Evolutionary conservation across 2,888 invertebrate genomes (phyloP), one percentile per base, ranked within the genome.

Genomic region (Abrostola triplasia): DNA sequence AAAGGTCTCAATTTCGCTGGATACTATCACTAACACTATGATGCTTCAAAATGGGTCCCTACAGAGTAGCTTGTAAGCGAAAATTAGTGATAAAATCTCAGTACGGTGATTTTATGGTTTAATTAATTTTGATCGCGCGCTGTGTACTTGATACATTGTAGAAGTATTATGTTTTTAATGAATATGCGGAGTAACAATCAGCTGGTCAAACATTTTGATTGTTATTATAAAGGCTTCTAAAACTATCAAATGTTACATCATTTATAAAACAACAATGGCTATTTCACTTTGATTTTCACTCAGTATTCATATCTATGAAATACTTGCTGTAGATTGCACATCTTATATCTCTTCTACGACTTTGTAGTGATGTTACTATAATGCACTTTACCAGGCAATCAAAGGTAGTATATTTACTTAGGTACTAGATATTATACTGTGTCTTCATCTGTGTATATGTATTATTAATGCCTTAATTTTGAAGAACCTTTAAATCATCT

Each of bases 1-100:
- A 42, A 77, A 56, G 44, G 53, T 66, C 54, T 51, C 58, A 51
- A 59, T 65, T 67, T 61, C 56, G 70, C 66, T 57, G 60, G 59
- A 13, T 62, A 40, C 44, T 13, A 44, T 44, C 44, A 8, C 36
- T 59, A 38, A 41, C n/a, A 24, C 65, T 56, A 41, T 24, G 38
- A 44, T 24, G 37, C 24, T 61, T 52, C 6, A 50, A 12, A 47
- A 42, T 44, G 53, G 35, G 47, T 62, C 7, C 5, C 36, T 47
- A 38, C 24, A 51, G 54, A 38, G 36, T 38, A 40, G 6, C 6
- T n/a, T 8, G 35, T 11, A 2, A 12, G 6, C 37, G 40, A 47
- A 51, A 9, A 68, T 61, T 35, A 7, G 51, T 42, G 44, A 73
- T 70, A 56, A 64, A 70, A 76, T 66, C 59, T 65, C 35, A 12